Conservation (phyloP, 2,113 vertebrate species). For the Chloroceryle aenea region DNA sequence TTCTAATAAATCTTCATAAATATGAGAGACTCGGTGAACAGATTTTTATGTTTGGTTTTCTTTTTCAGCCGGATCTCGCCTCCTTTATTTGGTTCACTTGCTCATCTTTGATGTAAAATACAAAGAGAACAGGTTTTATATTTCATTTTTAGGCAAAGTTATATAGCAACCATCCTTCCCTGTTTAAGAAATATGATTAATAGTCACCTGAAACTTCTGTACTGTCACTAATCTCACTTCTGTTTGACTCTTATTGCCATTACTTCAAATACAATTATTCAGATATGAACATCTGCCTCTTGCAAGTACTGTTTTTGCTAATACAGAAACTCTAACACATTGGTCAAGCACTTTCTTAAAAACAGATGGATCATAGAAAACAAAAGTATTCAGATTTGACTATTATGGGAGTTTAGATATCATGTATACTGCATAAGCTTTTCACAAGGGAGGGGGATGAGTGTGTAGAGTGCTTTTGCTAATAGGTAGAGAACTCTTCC, state of each 20-base stretch:
- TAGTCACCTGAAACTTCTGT: background rate
- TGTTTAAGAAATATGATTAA: background rate
- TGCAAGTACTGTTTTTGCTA: background rate
- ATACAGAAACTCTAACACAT: constrained; percentile 34
- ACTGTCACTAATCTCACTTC: background rate
- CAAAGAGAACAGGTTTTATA: background rate
- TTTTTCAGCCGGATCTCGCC: background rate
- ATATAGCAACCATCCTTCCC: background rate
- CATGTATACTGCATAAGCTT: background rate
- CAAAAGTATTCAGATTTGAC: constrained; percentile 14
- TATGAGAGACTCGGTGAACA: background rate
- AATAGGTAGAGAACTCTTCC: background rate
- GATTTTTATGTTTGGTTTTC: background rate
- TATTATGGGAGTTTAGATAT: background rate
- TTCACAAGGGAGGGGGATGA: background rate
- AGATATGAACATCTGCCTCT: background rate
- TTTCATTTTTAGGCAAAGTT: background rate
- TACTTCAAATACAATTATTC: constrained; percentile 2
- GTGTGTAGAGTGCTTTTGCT: background rate
- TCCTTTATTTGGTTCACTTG: background rate
- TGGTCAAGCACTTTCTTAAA: constrained; percentile 19
- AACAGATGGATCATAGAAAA: constrained; percentile 29
- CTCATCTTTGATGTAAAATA: background rate
- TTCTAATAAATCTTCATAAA: background rate
- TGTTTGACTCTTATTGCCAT: background rate